Evolutionary conservation across 2,113 vertebrate species (phyloP).

Genomic region (Eretmodus cyanostictus): DNA sequence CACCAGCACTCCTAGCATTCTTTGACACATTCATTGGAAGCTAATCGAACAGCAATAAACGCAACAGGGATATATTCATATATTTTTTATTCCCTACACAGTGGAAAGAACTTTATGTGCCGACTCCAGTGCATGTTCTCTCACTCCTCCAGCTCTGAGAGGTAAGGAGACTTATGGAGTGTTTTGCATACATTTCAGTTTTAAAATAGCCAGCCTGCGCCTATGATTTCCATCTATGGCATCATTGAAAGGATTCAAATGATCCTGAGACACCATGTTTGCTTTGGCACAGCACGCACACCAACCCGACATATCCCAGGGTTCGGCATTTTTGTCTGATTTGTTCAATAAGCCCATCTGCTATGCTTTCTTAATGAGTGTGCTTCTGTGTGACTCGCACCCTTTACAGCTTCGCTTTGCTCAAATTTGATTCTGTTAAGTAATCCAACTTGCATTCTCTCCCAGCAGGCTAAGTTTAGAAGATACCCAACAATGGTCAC

Average conservation of each 20-base stretch:
- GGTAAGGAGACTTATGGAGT: constrained; percentile 60
- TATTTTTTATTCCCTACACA: constrained; percentile 49
- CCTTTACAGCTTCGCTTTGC: background rate
- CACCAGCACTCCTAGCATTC: constrained; percentile 56
- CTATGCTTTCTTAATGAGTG: background rate
- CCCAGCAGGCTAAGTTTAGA: constrained; percentile 73
- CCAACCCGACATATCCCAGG: background rate
- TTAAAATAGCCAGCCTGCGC: constrained; percentile 50
- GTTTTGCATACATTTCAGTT: constrained; percentile 59
- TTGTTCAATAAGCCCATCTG: constrained; percentile 34
- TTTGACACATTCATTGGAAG: constrained; percentile 40
- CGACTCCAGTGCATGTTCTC: constrained; percentile 74
- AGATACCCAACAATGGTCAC: constrained; percentile 76
- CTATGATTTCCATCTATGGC: constrained; percentile 65
- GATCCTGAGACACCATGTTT: constrained; percentile 51
- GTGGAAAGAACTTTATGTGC: constrained; percentile 75
- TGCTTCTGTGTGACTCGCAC: background rate
- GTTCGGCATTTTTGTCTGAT: constrained; percentile 11
- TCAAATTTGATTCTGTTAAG: constrained; percentile 27
- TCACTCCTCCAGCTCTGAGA: constrained; percentile 63
- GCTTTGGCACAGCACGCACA: constrained; percentile 46
- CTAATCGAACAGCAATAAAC: constrained; percentile 55
- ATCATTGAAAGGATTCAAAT: constrained; percentile 53
- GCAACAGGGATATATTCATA: constrained; percentile 21
- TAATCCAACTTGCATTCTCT: constrained; percentile 41